Base-by-base conservation (phyloP, 2,113 vertebrate genomes). In the Spea bombifrons region DNA sequence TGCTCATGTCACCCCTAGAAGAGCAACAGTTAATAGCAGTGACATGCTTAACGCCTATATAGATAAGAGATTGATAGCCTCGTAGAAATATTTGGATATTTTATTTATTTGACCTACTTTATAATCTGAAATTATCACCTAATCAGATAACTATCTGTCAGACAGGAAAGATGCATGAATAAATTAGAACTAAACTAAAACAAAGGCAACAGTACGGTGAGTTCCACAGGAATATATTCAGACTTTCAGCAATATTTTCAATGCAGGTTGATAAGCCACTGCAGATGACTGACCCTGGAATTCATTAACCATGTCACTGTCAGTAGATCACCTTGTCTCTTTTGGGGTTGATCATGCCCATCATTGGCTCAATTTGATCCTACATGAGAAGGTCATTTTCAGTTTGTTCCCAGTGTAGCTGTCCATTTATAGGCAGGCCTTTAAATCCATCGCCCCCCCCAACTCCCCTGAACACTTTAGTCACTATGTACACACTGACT, bases 401-500 rank as follows among this genome's bases (percentile, higher is more conserved):
- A 2, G 9, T 45, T 55, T 67, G 13, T 53, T 8, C 13, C 8
- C 43, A 63, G 48, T 8, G 5, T 43, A 52, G 15, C 4, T 64
- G 48, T 53, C 47, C 67, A 43, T 70, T 68, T 70, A 70, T 44
- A 57, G 68, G 30, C 48, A 57, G 53, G 66, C 52, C 57, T 66
- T 57, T 49, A 13, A 49, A 17, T 77, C 43, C 44, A 48, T 49
- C 66, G 46, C 17, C 71, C 17, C 66, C 63, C 16, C 74, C 49
- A 17, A 9, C 49, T n/a, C 17, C 59, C 45, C 45, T 44, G 7
- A 53, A 66, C 15, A 66, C 47, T 53, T 4, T 17, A 73, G 77
- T 80, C 77, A 13, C 5, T 80, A 80, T 73, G 45, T 80, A 80
- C 77, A 73, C 15, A 64, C 17, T 64, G 84, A 46, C 71, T 82